Percentiles rank a stretch among this genome's conserved stretches.
Evolutionary conservation across 2,888 invertebrate genomes (phyloP).

Genomic region (Sceliomorpha sp.): DNA sequence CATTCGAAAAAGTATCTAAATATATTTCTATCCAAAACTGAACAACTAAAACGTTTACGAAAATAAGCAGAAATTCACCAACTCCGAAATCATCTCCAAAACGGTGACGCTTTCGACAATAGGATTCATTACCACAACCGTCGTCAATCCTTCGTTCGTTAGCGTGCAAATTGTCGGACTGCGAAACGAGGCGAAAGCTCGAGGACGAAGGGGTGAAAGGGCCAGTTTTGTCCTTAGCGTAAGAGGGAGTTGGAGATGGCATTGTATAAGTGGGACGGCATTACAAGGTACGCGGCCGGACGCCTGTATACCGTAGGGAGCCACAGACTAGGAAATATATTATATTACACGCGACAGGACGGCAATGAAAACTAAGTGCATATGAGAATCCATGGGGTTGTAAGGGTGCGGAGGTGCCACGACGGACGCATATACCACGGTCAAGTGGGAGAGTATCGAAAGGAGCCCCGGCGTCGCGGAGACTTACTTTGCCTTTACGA

Average conservation of each 20-base stretch:
- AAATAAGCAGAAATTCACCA: too few species aligned
- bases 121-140: too few species aligned
- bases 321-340: slow-evolving; percentile 76
- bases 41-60: too few species aligned
- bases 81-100: too few species aligned
- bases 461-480: slow-evolving; percentile 43
- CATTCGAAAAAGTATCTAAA: too few species aligned
- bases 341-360: slow-evolving; percentile 76
- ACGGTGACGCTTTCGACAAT: too few species aligned
- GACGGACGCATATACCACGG: slow-evolving; percentile 51
- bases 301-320: slow-evolving; percentile 74
- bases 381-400: slow-evolving; percentile 79
- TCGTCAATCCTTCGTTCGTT: too few species aligned
- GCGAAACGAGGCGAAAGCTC: slow-evolving; percentile 10
- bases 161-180: too few species aligned
- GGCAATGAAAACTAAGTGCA: slow-evolving; percentile 80
- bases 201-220: slow-evolving; percentile 12
- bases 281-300: slow-evolving; percentile 65
- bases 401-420: slow-evolving; percentile 58
- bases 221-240: slow-evolving; percentile 36
- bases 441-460: slow-evolving; percentile 56
- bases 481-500: slow-evolving; percentile 53
- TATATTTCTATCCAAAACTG: too few species aligned
- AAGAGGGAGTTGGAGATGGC: slow-evolving; percentile 47
- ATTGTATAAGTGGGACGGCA: slow-evolving; percentile 52